These are phyloP conservation scores for Polypedilum vanderplanki DNA, from an alignment of 1,140 invertebrate species.

Conservation along the genomic window DNA sequence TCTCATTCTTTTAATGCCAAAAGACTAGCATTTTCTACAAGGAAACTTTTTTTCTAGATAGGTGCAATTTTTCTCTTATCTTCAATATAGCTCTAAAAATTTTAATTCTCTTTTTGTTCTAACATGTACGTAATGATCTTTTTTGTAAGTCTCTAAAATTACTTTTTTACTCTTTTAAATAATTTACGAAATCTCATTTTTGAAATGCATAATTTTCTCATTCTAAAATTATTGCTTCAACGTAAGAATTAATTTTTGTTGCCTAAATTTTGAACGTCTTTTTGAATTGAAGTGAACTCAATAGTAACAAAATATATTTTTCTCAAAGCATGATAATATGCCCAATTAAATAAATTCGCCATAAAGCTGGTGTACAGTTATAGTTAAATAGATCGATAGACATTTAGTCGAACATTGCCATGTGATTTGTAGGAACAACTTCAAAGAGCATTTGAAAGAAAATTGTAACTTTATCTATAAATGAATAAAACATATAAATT, in stretches of 20 bases:
- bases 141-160: not conserved
- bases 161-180: not conserved
- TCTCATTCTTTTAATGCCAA: too few species aligned
- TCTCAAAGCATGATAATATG: not conserved
- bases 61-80: too few species aligned
- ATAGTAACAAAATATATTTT: not conserved
- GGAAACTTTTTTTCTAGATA: too few species aligned
- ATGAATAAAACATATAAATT: constrained; percentile 33
- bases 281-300: not conserved
- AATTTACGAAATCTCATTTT: not conserved
- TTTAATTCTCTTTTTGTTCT: not conserved
- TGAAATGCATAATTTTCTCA: not conserved
- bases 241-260: not conserved
- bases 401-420: constrained; percentile 42
- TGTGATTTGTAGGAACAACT: constrained; percentile 79
- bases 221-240: not conserved
- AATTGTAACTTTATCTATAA: constrained; percentile 77
- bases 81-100: too few species aligned
- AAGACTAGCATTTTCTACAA: too few species aligned
- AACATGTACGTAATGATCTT: not conserved
- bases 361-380: not conserved
- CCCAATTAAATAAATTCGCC: not conserved
- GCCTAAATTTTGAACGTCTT: not conserved
- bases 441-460: constrained; percentile 86
- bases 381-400: not conserved